Evolutionary conservation across 2,888 invertebrate genomes (phyloP), one percentile per base, ranked within the genome.

Genomic region (Epistrophe eligans): DNA sequence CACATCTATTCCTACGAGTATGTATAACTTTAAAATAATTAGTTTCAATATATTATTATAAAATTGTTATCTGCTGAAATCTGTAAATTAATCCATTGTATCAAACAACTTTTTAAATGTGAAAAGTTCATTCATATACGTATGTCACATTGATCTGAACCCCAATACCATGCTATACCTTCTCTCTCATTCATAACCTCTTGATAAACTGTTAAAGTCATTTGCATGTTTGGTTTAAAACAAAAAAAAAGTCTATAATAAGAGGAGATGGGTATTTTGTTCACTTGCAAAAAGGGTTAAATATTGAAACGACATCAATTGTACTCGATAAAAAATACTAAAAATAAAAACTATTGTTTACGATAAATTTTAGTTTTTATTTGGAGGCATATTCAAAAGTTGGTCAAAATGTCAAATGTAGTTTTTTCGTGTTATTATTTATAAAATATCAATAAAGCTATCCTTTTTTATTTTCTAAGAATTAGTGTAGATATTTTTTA

Each of bases 171-270:
- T 24, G 11, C 6, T 11, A 32, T 35, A 38, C 19, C 19, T 67
- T 48, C 45, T 38, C 58, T 48, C 73, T 55, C 57, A 7, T 11
- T 38, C 43, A 43, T 50, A 55, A 71, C 82, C 85, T 82, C 82
- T 85, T 58, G 77, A 85, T 57, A 85, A 71, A 62, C 64, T 82
- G 70, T 85, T 85, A 35, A 85, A 85, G 85, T 85, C 85, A 85
- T 62, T 73, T 77, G 70, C 85, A 85, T 85, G 64, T 62, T 67
- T 48, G 35, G 52, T 73, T 50, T 57, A 48, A 9, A 35, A n/a
- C n/a, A n/a, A 9, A 40, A 35, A 24, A 24, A 24, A 9, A 24
- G 15, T 19, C 28, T 11, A 28, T 19, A n/a, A 58, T n/a, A n/a
- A 48, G 62, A 45, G 35, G 66, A 60, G 72, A 45, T 58, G 64